These are phyloP conservation scores for Periphyllus acericola DNA, from an alignment of 2,888 invertebrate species.

Conservation along the genomic window DNA sequence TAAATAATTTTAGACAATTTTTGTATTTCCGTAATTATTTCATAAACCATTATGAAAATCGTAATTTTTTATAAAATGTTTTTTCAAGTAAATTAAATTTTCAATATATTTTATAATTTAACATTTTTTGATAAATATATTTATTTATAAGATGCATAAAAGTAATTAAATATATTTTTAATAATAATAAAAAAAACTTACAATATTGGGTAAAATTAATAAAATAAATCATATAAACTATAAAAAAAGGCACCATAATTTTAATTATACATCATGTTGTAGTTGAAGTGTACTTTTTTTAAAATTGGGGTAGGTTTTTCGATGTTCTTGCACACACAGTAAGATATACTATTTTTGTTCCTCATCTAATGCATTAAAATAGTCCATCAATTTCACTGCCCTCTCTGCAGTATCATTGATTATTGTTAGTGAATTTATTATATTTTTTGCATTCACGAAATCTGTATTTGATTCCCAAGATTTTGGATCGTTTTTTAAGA, in stretches of 20 bases:
- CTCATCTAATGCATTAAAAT: background rate
- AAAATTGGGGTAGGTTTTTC: too few species aligned
- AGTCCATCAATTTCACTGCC: background rate
- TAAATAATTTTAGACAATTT: too few species aligned
- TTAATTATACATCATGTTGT: slow-evolving; percentile 18
- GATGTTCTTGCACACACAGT: too few species aligned
- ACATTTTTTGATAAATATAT: too few species aligned
- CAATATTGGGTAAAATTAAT: background rate
- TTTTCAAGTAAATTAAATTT: too few species aligned
- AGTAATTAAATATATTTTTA: too few species aligned
- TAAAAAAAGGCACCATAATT: slow-evolving; percentile 9
- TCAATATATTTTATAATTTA: too few species aligned
- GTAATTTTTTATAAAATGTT: too few species aligned
- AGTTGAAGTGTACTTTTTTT: background rate
- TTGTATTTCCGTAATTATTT: too few species aligned
- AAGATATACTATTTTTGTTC: background rate
- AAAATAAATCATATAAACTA: slow-evolving; percentile 3
- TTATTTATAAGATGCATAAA: too few species aligned
- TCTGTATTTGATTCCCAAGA: slow-evolving; percentile 1
- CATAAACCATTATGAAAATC: too few species aligned
- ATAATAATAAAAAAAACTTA: too few species aligned
- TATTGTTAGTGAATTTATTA: slow-evolving; percentile 7
- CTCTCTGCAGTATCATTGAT: slow-evolving; percentile 2
- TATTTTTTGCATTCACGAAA: background rate
- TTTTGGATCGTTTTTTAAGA: slow-evolving; percentile 2